Base-by-base conservation (phyloP, 2,797 vertebrate species). In the Takifugu rubripes region DNA sequence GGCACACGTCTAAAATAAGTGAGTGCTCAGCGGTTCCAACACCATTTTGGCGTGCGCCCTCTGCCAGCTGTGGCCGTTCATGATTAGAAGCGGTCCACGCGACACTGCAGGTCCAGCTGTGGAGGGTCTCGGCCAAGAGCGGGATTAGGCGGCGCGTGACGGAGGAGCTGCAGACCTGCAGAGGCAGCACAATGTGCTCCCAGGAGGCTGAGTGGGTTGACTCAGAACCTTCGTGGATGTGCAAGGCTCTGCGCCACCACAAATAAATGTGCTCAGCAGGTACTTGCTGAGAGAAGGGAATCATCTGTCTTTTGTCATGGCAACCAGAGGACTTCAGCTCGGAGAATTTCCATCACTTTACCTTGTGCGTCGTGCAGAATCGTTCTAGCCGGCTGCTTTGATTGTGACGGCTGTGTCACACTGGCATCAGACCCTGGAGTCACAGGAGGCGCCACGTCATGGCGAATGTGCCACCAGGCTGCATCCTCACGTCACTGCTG, bases 371-470 rank as follows among this genome's bases (percentile, higher is more conserved):
- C 36, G 36, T 14, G 36, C 36, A 40, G 11, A 4, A 14, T 40
- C 12, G 36, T 12, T 40, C 36, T 40, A 4, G 36, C 36, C 36
- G 36, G 3, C 36, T 33, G 8, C 33, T 33, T 33, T 4, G 12
- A 12, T 14, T 40, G 4, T 40, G 36, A 12, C 12, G 10, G 10
- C 36, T 14, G 3, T 40, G 9, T 40, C 36, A 40, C 36, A 12
- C 36, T 40, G 36, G 36, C 36, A 40, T 40, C 36, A 40, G 36
- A 40, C 12, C 11, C 54, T 52, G 52, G 52, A 64, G 58, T 77
- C 68, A 69, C 63, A 62, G 45, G 59, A 75, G 27, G 61, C 67
- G 82, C 60, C 86, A 84, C 76, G 56, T 87, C 83, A 85, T 80
- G 68, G 63, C 65, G 53, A 61, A 59, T 75, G 64, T 59, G 52